A percentile compares a stretch with the other conserved stretches of the same genome.
Evolutionary conservation across 2,113 vertebrate genomes (phyloP).

Genomic region (Thamnophis sirtalis): DNA sequence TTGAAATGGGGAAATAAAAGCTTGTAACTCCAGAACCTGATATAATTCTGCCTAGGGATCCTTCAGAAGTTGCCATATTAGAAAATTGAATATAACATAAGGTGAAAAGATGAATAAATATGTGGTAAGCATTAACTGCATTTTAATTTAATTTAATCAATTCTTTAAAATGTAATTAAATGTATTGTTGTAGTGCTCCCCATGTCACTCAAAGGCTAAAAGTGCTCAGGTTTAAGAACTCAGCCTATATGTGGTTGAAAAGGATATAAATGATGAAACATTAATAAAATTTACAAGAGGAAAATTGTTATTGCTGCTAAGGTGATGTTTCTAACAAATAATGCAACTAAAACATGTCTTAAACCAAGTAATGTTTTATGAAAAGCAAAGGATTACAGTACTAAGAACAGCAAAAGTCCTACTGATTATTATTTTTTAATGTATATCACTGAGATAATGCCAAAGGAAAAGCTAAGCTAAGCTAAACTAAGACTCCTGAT

Average conservation of each 20-base stretch:
- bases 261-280: not conserved
- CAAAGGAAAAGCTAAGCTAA: conserved; percentile 18
- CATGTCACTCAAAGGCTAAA: not conserved
- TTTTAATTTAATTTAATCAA: not conserved
- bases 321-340: not conserved
- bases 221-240: not conserved
- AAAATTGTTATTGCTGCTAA: not conserved
- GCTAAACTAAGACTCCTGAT: conserved; percentile 7
- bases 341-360: not conserved
- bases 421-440: too few relatives aligned
- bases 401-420: not conserved
- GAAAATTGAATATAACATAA: not conserved
- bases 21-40: not conserved
- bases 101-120: not conserved
- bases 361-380: not conserved
- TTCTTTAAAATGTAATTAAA: not conserved
- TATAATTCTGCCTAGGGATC: not conserved
- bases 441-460: conserved; percentile 1
- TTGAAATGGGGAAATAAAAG: not conserved
- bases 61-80: not conserved
- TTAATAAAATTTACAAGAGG: not conserved
- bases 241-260: not conserved
- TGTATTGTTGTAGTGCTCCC: not conserved
- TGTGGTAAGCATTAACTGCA: not conserved
- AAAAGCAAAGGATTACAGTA: not conserved